phyloP scores from a whole-genome alignment of 1,140 invertebrate species.

The Protaetia brevitarsis region DNA sequence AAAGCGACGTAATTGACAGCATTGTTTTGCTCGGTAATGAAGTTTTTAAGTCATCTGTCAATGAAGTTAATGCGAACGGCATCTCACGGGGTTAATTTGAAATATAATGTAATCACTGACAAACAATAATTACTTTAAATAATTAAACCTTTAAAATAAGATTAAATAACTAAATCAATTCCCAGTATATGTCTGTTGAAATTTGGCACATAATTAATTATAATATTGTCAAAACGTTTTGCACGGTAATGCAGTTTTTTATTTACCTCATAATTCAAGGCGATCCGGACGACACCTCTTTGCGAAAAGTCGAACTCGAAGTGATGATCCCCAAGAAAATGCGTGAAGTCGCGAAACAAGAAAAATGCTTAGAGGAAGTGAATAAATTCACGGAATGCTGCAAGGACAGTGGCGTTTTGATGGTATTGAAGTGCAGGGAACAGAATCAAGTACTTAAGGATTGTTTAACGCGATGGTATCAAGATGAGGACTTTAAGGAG shows the following conservation, averaged over 20 bases:
- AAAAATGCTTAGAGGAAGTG: constrained; percentile 74
- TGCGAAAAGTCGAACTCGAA: constrained; percentile 81
- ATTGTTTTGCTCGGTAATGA: too few relatives aligned
- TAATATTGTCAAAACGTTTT: not conserved
- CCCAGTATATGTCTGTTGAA: not conserved
- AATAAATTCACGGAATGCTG: constrained; percentile 73
- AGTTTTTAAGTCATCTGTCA: too few relatives aligned
- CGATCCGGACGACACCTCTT: constrained; percentile 75
- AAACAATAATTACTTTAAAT: not conserved
- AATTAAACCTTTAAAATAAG: not conserved
- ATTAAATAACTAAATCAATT: not conserved
- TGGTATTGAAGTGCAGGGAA: constrained; percentile 70
- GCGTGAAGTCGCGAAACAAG: constrained; percentile 69
- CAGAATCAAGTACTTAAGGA: constrained; percentile 66
- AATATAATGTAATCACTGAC: too few relatives aligned
- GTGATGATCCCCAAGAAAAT: constrained; percentile 83
- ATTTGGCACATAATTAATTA: not conserved
- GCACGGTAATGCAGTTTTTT: not conserved
- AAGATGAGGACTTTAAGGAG: constrained; percentile 70
- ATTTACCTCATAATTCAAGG: constrained; percentile 53
- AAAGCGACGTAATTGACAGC: too few relatives aligned
- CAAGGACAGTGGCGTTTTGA: constrained; percentile 62
- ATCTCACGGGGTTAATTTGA: too few relatives aligned
- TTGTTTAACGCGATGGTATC: constrained; percentile 74
- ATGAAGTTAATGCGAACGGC: too few relatives aligned